Evolutionary conservation across 2,888 invertebrate genomes (phyloP), one percentile per base, ranked within the genome.

Genomic region (Phyto melanocephala): DNA sequence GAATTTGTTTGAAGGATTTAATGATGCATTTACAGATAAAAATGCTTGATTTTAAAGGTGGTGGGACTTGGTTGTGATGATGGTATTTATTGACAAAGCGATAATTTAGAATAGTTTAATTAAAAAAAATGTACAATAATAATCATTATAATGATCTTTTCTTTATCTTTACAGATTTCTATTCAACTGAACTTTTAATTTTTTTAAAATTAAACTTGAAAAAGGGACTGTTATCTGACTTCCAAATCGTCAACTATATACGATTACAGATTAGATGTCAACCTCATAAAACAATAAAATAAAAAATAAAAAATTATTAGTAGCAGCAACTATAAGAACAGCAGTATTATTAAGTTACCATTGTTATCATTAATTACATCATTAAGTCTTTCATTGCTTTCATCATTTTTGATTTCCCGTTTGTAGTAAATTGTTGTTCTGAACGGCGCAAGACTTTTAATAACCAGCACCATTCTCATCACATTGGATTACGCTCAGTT

Each of bases 401-500:
- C 70, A 10, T n/a, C 56, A 47, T 15, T 52, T 22, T 52, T 13
- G 17, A 20, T 62, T 52, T 52, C 15, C n/a, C 4, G 15, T 28
- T 28, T 28, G 47, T 63, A 70, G 33, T 56, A 33, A 28, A 15
- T 13, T 11, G 13, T 79, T 56, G 54, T 67, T 68, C 24, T 50
- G 20, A 45, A 56, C 28, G 47, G 67, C 35, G 67, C 6, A 42
- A 60, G 75, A 76, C 24, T 71, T 71, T 72, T 58, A 80, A 58
- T 80, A 77, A 83, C 63, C 83, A 84, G 56, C 80, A 77, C 13
- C 70, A 83, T 80, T 83, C 68, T 80, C 89, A 86, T 88, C 90
- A 90, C 89, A 90, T 90, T 90, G 90, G 90, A 90, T 90, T 90
- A 90, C 89, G 90, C 90, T 87, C 89, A 89, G 90, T 87, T 89